Conservation (phyloP, 2,797 vertebrate species). For the Taenioides sp. region DNA sequence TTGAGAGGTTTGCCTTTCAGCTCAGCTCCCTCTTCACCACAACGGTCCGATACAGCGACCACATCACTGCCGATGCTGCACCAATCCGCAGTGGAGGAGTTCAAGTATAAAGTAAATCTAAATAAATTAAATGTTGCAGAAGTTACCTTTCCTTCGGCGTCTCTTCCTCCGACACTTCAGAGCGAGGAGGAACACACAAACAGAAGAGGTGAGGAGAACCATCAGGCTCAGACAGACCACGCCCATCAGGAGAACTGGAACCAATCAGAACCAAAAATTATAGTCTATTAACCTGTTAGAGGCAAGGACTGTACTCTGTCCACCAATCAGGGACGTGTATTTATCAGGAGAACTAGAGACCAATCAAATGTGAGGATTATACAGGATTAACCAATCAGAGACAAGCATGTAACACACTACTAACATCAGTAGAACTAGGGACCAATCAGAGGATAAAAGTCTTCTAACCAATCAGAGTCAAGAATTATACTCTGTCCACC, state of each 20-base stretch:
- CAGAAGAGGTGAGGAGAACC: constrained; percentile 7
- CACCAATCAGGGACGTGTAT: too few species aligned
- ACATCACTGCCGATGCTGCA: too few species aligned
- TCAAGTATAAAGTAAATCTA: neutral
- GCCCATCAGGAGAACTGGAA: constrained; percentile 39
- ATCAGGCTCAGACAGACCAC: constrained; percentile 21
- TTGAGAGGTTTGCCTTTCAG: too few species aligned
- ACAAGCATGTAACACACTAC: too few species aligned
- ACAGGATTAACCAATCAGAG: too few species aligned
- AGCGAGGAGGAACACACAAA: constrained; percentile 42
- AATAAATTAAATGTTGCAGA: neutral
- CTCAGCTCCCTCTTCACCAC: too few species aligned
- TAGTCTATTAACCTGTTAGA: neutral
- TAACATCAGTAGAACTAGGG: constrained; percentile 27
- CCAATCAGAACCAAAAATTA: neutral
- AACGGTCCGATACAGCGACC: too few species aligned
- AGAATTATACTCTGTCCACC: too few species aligned
- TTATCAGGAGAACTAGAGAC: constrained; percentile 27
- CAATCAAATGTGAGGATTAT: neutral
- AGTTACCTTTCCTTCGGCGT: constrained; percentile 9
- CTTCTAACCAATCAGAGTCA: too few species aligned
- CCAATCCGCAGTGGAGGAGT: too few species aligned
- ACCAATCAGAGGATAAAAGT: neutral
- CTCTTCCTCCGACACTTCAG: constrained; percentile 39
- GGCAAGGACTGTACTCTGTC: neutral